Evolutionary conservation across 2,113 vertebrate species (phyloP).

Genomic region (Alaudala cheleensis): DNA sequence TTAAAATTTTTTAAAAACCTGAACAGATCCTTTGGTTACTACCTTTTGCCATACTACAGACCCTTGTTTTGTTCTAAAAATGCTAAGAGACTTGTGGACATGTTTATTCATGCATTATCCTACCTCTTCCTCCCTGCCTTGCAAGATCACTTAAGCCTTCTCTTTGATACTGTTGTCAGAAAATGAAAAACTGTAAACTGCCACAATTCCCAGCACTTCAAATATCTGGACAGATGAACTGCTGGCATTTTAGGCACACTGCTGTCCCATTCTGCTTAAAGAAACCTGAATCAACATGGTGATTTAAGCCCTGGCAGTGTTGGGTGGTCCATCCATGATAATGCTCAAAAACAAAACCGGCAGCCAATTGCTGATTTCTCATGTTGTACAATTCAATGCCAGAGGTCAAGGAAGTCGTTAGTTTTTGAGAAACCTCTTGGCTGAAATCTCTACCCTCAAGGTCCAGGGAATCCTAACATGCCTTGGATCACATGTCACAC

Average conservation of each 20-base stretch:
- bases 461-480: not conserved
- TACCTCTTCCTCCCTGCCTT: not conserved
- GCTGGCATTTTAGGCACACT: not conserved
- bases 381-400: not conserved
- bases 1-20: not conserved
- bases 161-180: not conserved
- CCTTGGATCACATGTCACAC: not conserved
- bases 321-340: rapidly evolving
- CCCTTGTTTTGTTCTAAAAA: not conserved
- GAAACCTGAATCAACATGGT: not conserved
- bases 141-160: not conserved
- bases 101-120: not conserved
- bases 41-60: not conserved
- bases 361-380: not conserved
- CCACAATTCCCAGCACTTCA: not conserved
- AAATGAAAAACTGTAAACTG: not conserved
- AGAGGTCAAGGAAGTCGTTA: not conserved
- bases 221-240: not conserved
- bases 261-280: not conserved
- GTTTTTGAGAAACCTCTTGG: not conserved
- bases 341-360: not conserved
- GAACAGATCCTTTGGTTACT: not conserved
- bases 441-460: not conserved
- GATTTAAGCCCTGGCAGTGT: not conserved
- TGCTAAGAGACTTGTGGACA: not conserved